Percentiles rank a stretch among this genome's conserved stretches.
These are phyloP conservation scores for Agrochola circellaris DNA, from an alignment of 2,888 invertebrate species.

Conservation along the genomic window DNA sequence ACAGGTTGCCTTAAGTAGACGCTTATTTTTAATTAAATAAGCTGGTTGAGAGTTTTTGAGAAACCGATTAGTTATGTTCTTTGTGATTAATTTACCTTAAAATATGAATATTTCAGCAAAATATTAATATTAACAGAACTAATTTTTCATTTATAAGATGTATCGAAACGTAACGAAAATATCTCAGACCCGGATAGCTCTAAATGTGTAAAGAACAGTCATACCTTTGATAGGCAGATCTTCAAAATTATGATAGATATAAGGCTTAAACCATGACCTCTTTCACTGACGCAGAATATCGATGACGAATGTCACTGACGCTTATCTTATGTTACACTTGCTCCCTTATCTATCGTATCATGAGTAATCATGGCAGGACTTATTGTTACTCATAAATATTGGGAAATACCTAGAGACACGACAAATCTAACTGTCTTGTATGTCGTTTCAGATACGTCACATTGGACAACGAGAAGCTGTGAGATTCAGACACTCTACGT, in stretches of 20 bases:
- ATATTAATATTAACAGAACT: too few species aligned
- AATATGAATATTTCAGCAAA: too few species aligned
- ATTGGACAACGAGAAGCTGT: constrained; percentile 93
- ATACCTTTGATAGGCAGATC: not conserved
- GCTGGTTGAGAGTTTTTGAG: too few species aligned
- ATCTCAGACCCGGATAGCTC: not conserved
- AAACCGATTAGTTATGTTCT: too few species aligned
- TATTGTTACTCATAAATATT: constrained; percentile 37
- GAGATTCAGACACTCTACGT: constrained; percentile 97
- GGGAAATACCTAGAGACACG: constrained; percentile 10
- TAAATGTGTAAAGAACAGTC: constrained; percentile 5
- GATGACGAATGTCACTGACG: constrained; percentile 26
- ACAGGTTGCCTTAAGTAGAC: too few species aligned
- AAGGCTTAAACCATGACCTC: constrained; percentile 1
- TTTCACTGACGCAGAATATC: constrained; percentile 24
- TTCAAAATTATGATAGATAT: not conserved
- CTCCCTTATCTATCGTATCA: constrained; percentile 26
- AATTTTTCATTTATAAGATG: too few species aligned
- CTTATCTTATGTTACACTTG: constrained; percentile 34
- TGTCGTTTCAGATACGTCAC: constrained; percentile 84
- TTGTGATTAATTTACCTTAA: too few species aligned
- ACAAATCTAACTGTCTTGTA: constrained; percentile 7
- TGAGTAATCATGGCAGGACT: constrained; percentile 16
- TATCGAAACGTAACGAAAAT: too few species aligned
- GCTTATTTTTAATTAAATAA: too few species aligned